Conservation (phyloP, 2,797 vertebrate species). For the Sarcophilus harrisii region DNA sequence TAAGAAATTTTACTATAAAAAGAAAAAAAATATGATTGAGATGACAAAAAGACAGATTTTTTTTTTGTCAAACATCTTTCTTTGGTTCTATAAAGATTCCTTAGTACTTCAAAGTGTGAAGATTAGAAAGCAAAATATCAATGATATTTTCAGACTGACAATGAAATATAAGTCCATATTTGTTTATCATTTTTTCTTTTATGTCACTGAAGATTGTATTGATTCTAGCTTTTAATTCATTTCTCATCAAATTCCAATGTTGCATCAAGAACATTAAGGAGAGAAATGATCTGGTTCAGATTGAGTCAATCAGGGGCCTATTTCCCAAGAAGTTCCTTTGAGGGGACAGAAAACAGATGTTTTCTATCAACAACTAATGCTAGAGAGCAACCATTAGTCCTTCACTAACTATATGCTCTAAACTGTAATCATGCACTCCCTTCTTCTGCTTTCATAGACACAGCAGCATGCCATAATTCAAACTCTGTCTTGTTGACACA, state of each 20-base stretch:
- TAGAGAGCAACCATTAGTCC: conserved; percentile 80
- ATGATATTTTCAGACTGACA: conserved; percentile 74
- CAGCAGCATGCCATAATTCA: conserved; percentile 84
- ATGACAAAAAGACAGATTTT: conserved; percentile 69
- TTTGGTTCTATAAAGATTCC: conserved; percentile 73
- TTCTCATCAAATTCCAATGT: conserved; percentile 72
- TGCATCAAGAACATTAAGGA: conserved; percentile 70
- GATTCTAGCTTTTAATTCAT: conserved; percentile 59
- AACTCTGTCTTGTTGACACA: conserved; percentile 85
- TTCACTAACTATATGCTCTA: conserved; percentile 81
- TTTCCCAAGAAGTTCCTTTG: conserved; percentile 78
- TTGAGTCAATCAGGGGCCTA: conserved; percentile 59
- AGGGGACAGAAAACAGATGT: conserved; percentile 83
- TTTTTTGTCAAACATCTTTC: conserved; percentile 71
- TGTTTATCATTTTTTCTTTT: conserved; percentile 61
- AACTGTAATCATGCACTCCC: conserved; percentile 82
- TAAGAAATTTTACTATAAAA: conserved; percentile 51
- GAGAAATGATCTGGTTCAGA: conserved; percentile 70
- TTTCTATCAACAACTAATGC: conserved; percentile 81
- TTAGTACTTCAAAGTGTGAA: conserved; percentile 79
- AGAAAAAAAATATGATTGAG: conserved; percentile 60
- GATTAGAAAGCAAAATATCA: conserved; percentile 73
- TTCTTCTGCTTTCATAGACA: conserved; percentile 81
- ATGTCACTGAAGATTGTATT: conserved; percentile 38
- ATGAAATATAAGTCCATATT: conserved; percentile 66